phyloP scores from a whole-genome alignment of 2,797 vertebrate genomes.

The Chloroceryle inda region DNA sequence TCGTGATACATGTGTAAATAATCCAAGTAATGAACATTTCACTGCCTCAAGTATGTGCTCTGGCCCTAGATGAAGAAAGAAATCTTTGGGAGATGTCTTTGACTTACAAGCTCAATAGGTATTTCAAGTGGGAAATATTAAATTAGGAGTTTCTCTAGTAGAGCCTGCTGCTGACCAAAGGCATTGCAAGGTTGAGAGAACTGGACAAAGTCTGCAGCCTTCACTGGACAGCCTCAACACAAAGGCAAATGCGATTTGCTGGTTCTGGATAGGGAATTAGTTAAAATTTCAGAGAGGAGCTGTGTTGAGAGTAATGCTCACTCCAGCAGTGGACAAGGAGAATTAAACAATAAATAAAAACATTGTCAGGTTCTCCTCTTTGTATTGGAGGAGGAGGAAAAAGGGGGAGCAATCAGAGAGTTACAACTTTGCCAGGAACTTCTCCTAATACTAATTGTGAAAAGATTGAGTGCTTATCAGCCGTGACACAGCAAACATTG shows the following conservation, averaged over 20 bases:
- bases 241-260: not conserved
- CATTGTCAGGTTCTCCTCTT: not conserved
- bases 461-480: not conserved
- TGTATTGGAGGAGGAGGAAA: not conserved
- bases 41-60: not conserved
- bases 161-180: not conserved
- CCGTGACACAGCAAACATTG: not conserved
- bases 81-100: not conserved
- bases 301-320: not conserved
- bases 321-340: not conserved
- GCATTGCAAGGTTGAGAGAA: not conserved
- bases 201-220: not conserved
- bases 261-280: not conserved
- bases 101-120: not conserved
- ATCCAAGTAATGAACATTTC: not conserved
- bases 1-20: not conserved
- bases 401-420: not conserved
- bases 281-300: not conserved
- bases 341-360: not conserved
- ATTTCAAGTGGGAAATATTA: not conserved
- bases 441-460: not conserved
- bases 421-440: not conserved
- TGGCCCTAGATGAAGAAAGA: not conserved
- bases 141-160: not conserved
- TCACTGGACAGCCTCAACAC: not conserved